Conservation (phyloP, 2,113 vertebrate species). For the Pipa parva region DNA sequence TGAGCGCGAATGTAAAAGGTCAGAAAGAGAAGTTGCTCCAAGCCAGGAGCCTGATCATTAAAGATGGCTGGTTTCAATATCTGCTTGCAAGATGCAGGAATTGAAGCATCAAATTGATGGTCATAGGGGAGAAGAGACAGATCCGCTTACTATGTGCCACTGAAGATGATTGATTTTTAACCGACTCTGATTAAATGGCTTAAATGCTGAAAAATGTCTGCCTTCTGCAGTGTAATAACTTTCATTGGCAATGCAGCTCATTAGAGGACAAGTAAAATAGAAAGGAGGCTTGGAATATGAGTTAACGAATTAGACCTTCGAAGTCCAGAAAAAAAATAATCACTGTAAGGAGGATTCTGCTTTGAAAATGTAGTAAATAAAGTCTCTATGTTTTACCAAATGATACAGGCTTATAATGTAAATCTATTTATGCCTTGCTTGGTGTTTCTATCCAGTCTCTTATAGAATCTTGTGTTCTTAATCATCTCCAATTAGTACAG, state of each 20-base stretch:
- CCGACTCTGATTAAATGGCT: slow-evolving; percentile 32
- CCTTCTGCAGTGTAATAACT: slow-evolving; percentile 28
- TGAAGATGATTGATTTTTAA: slow-evolving; percentile 41
- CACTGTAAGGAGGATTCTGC: slow-evolving; percentile 1
- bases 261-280: slow-evolving; percentile 26
- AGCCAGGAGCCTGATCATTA: slow-evolving; percentile 21
- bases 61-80: slow-evolving; percentile 27
- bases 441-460: no score
- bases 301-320: slow-evolving; percentile 9
- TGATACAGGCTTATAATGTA: no score
- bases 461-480: no score
- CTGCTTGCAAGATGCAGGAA: slow-evolving; percentile 30
- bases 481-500: no score
- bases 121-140: slow-evolving; percentile 35
- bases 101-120: slow-evolving; percentile 36
- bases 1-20: slow-evolving; percentile 11
- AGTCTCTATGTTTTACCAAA: no score
- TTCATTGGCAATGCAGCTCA: slow-evolving; percentile 31
- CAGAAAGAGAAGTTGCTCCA: slow-evolving; percentile 9
- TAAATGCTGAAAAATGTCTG: slow-evolving; percentile 39
- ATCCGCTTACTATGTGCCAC: slow-evolving; percentile 32
- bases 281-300: slow-evolving; percentile 21
- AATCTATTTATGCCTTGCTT: no score
- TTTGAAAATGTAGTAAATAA: neutral
- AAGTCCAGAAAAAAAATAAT: neutral